Percentiles rank a stretch among this genome's conserved stretches.
Evolutionary conservation across 2,888 invertebrate species (phyloP).

Genomic region (Prostheceraeus crozeri): DNA sequence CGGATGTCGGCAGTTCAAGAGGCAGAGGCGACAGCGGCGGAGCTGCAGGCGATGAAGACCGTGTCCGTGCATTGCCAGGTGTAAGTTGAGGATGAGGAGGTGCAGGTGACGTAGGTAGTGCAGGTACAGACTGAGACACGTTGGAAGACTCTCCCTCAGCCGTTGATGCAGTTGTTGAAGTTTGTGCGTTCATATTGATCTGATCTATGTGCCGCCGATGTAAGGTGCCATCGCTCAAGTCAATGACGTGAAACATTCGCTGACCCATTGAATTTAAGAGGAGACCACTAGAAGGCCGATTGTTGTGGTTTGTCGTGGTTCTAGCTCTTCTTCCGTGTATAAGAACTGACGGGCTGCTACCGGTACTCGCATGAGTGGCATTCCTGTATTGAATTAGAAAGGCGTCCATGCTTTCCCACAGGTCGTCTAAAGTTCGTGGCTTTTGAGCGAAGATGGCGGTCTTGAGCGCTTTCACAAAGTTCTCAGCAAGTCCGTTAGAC

Average conservation of each 20-base stretch:
- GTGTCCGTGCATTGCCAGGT: too few relatives aligned
- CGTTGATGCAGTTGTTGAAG: too few relatives aligned
- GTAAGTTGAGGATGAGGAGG: too few relatives aligned
- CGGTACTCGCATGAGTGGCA: neutral
- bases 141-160: too few relatives aligned
- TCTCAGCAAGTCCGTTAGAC: slow-evolving; percentile 24
- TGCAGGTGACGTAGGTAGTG: too few relatives aligned
- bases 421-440: slow-evolving; percentile 14
- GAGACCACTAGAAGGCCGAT: slow-evolving; percentile 20
- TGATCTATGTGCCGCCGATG: slow-evolving; percentile 24
- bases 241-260: slow-evolving; percentile 27
- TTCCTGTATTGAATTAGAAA: slow-evolving; percentile 28
- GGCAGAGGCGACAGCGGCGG: too few relatives aligned
- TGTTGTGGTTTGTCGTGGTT: slow-evolving; percentile 9
- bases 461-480: slow-evolving; percentile 23
- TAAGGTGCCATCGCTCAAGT: neutral
- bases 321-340: slow-evolving; percentile 24
- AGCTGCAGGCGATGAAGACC: too few relatives aligned
- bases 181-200: too few relatives aligned
- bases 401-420: neutral
- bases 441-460: neutral
- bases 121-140: too few relatives aligned
- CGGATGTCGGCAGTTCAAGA: too few relatives aligned
- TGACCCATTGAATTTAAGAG: neutral
- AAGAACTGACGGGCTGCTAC: slow-evolving; percentile 4